These are phyloP conservation scores for Tupaia chinensis DNA, from an alignment of 2,113 vertebrate genomes.

Conservation along the genomic window DNA sequence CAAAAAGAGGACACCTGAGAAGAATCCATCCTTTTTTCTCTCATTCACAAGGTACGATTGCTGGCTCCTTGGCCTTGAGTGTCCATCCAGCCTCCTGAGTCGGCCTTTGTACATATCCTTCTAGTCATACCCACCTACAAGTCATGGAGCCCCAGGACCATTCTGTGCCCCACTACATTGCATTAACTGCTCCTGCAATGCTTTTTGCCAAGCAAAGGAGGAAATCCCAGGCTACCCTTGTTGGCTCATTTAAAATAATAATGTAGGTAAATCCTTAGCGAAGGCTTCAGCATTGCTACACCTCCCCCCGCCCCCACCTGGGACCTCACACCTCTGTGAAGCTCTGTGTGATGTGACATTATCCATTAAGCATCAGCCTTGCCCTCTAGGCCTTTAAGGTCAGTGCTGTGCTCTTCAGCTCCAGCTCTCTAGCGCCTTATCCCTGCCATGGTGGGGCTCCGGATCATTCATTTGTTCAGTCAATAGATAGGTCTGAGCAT, in stretches of 20 bases:
- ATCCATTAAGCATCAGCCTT: not conserved
- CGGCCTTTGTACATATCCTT: not conserved
- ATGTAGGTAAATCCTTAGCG: not conserved
- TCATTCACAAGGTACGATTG: not conserved
- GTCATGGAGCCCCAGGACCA: not conserved
- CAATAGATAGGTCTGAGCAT: not conserved
- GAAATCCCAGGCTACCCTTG: not conserved
- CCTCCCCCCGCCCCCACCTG: fast-evolving
- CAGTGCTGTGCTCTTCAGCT: not conserved
- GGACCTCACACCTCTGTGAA: fast-evolving
- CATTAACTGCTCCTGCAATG: too few relatives aligned
- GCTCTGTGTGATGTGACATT: fast-evolving
- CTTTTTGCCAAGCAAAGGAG: not conserved
- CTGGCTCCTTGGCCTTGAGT: not conserved
- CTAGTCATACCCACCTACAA: fast-evolving
- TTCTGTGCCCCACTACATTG: not conserved
- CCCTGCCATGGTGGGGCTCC: not conserved
- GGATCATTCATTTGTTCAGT: not conserved
- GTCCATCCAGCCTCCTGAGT: not conserved
- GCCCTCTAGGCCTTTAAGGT: not conserved
- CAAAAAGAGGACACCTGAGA: not conserved
- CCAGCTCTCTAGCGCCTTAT: fast-evolving
- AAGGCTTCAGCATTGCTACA: not conserved
- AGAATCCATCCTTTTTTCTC: not conserved
- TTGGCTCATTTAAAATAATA: not conserved